A percentile compares a stretch with the other conserved stretches of the same genome.
phyloP scores from a whole-genome alignment of 2,888 invertebrate genomes.

The Paralinhomoeus sp. region DNA sequence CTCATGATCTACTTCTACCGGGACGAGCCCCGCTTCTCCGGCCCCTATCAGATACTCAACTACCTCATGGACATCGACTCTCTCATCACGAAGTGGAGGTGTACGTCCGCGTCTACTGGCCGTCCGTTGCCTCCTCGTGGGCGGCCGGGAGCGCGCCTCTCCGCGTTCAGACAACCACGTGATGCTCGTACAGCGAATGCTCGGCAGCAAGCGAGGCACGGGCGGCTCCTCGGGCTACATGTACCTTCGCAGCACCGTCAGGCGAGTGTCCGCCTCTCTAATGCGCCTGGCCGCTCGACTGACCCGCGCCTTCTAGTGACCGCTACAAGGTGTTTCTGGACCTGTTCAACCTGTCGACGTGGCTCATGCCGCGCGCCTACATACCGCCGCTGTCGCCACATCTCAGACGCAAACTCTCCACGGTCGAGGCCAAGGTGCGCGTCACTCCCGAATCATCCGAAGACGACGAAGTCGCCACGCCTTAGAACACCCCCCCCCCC shows the following conservation, averaged over 20 bases:
- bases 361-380: conserved; percentile 65
- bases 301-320: conserved; percentile 71
- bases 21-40: conserved; percentile 87
- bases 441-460: no score
- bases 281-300: no score
- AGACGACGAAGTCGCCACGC: no score
- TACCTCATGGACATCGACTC: conserved; percentile 94
- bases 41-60: conserved; percentile 80
- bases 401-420: conserved; percentile 51
- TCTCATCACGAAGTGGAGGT: conserved; percentile 92
- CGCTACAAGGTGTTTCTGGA: conserved; percentile 95
- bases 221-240: conserved; percentile 96
- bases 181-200: conserved; percentile 93
- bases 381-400: conserved; percentile 63
- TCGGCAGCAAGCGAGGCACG: conserved; percentile 86
- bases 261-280: conserved; percentile 39
- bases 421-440: background rate
- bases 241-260: conserved; percentile 78
- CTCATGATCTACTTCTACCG: conserved; percentile 92
- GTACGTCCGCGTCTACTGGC: conserved; percentile 41
- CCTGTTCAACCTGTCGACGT: conserved; percentile 85
- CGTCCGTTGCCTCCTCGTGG: no score
- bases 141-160: background rate
- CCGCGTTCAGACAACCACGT: conserved; percentile 68
- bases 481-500: no score